Evolutionary conservation across 2,113 vertebrate genomes (phyloP).

Genomic region (Phylloscopus trochiloides): DNA sequence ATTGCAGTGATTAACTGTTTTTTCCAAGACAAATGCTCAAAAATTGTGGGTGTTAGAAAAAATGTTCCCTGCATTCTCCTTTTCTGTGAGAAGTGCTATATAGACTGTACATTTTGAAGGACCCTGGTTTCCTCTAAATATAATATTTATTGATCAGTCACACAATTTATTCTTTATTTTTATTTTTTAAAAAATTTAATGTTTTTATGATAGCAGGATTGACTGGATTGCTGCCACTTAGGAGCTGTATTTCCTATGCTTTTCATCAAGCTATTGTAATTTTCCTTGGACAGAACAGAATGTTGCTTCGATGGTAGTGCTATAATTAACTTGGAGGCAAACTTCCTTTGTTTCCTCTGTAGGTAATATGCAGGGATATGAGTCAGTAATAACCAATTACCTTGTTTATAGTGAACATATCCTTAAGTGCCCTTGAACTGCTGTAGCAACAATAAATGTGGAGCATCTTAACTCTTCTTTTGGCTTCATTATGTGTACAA

Average conservation of each 20-base stretch:
- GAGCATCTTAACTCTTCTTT: background rate
- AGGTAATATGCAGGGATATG: background rate
- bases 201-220: background rate
- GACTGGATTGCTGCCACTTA: background rate
- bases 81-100: background rate
- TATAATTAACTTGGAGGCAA: constrained; percentile 25
- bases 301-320: background rate
- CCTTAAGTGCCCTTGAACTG: background rate
- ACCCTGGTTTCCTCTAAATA: background rate
- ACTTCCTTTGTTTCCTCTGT: constrained; percentile 29
- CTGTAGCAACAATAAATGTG: background rate
- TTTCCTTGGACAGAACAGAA: background rate
- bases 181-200: rapidly evolving
- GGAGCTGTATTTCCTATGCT: background rate
- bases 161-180: background rate
- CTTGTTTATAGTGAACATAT: background rate
- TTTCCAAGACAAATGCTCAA: background rate
- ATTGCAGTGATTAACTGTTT: background rate
- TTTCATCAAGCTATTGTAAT: background rate
- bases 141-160: background rate
- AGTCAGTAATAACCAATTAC: constrained; percentile 34
- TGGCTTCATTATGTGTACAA: background rate
- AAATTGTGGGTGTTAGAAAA: background rate
- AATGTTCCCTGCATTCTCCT: background rate
- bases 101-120: background rate